phyloP scores from a whole-genome alignment of 2,797 vertebrate genomes.

The Mastacembelus armatus region DNA sequence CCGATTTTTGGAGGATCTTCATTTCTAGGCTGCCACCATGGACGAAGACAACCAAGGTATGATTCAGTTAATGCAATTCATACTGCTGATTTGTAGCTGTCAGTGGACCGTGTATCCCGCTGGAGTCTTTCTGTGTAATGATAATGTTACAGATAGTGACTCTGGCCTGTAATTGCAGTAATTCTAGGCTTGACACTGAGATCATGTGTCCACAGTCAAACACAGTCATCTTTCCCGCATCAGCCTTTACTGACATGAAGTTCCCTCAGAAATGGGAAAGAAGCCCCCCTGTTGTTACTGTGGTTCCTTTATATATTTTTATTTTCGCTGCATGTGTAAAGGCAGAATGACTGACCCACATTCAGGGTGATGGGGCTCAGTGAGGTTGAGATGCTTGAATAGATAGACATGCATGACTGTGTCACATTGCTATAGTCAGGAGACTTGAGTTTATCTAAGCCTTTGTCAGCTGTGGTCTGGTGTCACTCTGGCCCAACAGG shows the following conservation, averaged over 20 bases:
- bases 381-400: slow-evolving; percentile 21
- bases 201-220: background rate
- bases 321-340: too few species aligned
- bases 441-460: slow-evolving; percentile 27
- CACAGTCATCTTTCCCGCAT: background rate
- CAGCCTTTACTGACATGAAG: slow-evolving; percentile 23
- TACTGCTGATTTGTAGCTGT: slow-evolving; percentile 13
- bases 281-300: background rate
- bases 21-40: slow-evolving; percentile 68
- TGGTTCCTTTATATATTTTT: too few species aligned
- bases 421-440: slow-evolving; percentile 15
- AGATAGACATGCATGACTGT: slow-evolving; percentile 29
- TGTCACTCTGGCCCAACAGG: slow-evolving; percentile 55
- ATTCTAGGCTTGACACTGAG: slow-evolving; percentile 1
- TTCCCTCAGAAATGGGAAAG: slow-evolving; percentile 7
- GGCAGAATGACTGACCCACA: slow-evolving; percentile 45
- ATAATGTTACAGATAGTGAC: background rate
- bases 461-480: slow-evolving; percentile 29
- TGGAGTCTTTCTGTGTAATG: background rate
- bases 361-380: slow-evolving; percentile 26
- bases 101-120: slow-evolving; percentile 22
- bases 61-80: slow-evolving; percentile 38
- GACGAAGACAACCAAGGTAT: slow-evolving; percentile 86
- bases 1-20: slow-evolving; percentile 34
- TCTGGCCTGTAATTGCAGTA: background rate